A percentile compares a stretch with the other conserved stretches of the same genome.
Evolutionary conservation across 2,113 vertebrate species (phyloP).

Genomic region (Tachuris rubrigastra): DNA sequence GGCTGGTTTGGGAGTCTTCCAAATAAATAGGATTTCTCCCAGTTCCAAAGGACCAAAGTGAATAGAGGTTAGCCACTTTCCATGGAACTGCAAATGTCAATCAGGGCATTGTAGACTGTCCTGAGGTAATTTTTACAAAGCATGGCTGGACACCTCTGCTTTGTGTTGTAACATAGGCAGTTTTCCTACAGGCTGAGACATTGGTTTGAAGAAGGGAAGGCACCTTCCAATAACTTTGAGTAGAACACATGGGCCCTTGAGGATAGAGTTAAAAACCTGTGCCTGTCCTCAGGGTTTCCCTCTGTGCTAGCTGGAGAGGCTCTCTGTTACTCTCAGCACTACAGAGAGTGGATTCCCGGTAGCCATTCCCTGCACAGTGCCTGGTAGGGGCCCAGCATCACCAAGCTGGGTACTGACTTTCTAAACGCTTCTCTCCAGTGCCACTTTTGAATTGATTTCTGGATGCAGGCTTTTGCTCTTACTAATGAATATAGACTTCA

Average conservation of each 20-base stretch:
- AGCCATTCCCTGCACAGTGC: not conserved
- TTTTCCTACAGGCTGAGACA: not conserved
- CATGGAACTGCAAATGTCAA: not conserved
- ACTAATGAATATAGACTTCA: not conserved
- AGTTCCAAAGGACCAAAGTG: not conserved
- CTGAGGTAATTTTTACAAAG: not conserved
- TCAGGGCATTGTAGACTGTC: not conserved
- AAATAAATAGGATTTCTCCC: not conserved
- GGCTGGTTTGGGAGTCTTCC: not conserved
- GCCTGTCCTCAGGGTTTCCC: not conserved
- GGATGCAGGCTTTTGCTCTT: not conserved
- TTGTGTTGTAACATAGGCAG: not conserved
- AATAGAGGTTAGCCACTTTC: not conserved
- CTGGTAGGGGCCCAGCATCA: accelerated
- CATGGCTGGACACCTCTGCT: not conserved
- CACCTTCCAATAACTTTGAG: accelerated
- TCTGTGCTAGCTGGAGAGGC: not conserved
- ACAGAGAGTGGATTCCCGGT: not conserved
- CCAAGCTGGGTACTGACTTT: not conserved
- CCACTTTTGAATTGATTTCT: not conserved
- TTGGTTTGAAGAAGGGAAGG: not conserved
- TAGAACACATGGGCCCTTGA: accelerated
- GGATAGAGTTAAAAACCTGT: not conserved
- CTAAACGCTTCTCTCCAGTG: not conserved
- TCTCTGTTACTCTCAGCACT: not conserved